Conservation (phyloP, 2,888 invertebrate genomes). For the Oligia fasciuncula region DNA sequence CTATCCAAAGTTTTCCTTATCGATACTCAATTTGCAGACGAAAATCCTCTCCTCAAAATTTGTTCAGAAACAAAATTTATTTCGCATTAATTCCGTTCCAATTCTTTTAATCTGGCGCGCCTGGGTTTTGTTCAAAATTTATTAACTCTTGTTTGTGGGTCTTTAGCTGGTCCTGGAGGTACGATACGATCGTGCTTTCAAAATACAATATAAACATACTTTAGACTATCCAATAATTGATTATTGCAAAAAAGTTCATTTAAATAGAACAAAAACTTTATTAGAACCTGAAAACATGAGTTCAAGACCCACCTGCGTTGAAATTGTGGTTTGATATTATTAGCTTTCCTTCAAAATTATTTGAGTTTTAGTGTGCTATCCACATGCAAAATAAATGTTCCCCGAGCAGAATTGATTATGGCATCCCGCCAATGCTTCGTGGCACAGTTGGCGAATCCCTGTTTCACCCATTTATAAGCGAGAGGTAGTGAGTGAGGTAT, state of each 20-base stretch:
- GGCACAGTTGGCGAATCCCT: conserved; percentile 66
- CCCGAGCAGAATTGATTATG: conserved; percentile 69
- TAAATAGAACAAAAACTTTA: neutral
- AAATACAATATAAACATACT: conserved; percentile 8
- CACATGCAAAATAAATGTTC: conserved; percentile 60
- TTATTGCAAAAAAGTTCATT: conserved; percentile 9
- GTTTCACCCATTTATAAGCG: conserved; percentile 61
- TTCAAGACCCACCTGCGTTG: conserved; percentile 2
- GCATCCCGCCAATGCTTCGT: conserved; percentile 67
- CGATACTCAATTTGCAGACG: conserved; percentile 38
- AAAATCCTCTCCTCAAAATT: conserved; percentile 44
- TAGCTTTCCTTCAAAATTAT: conserved; percentile 46
- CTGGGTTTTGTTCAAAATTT: conserved; percentile 46
- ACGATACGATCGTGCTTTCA: neutral
- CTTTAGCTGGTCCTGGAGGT: conserved; percentile 14
- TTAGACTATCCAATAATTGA: neutral
- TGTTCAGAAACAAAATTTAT: conserved; percentile 59
- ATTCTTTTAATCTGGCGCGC: conserved; percentile 53
- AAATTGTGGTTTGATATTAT: conserved; percentile 46
- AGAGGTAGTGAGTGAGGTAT: conserved; percentile 48
- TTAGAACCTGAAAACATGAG: conserved; percentile 10
- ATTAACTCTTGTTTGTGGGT: conserved; percentile 35
- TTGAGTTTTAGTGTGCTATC: conserved; percentile 55
- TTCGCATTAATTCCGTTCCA: conserved; percentile 53
- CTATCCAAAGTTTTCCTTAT: conserved; percentile 32